A percentile compares a stretch with the other conserved stretches of the same genome.
phyloP scores from a whole-genome alignment of 92 coral and sea anemone genomes.

The Meandrina meandrites region DNA sequence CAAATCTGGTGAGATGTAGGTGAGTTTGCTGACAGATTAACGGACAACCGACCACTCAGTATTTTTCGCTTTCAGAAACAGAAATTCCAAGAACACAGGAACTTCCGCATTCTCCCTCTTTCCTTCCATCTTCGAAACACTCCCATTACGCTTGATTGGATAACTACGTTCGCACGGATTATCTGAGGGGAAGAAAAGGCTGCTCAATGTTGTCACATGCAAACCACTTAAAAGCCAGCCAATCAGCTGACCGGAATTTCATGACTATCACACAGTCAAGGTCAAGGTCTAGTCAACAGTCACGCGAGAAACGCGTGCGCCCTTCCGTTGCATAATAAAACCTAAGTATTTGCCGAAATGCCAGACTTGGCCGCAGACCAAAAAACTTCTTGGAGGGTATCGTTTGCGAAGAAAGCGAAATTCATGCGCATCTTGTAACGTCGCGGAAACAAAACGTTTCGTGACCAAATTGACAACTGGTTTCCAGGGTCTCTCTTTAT shows the following conservation, averaged over 20 bases:
- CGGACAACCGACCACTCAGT: not conserved
- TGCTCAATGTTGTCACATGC: not conserved
- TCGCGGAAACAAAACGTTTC: not conserved
- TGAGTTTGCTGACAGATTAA: not conserved
- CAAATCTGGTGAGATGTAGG: not conserved
- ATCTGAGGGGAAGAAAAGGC: too few species aligned
- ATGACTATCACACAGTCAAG: not conserved
- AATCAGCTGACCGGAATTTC: not conserved
- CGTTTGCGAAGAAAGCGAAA: not conserved
- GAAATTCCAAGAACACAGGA: not conserved
- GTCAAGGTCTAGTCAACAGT: not conserved
- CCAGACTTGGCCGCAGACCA: too few species aligned
- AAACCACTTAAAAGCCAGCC: not conserved
- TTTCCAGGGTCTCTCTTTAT: not conserved
- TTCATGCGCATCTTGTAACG: not conserved
- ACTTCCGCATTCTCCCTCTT: too few species aligned
- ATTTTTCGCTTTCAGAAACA: not conserved
- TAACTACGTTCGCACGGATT: too few species aligned
- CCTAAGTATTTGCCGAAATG: not conserved
- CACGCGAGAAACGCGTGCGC: not conserved
- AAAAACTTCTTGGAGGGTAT: not conserved
- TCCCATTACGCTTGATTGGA: too few species aligned
- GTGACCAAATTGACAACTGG: not conserved
- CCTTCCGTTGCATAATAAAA: not conserved
- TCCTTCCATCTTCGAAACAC: too few species aligned